Conservation (phyloP, 2,888 invertebrate genomes). For the Sinelater perroti region DNA sequence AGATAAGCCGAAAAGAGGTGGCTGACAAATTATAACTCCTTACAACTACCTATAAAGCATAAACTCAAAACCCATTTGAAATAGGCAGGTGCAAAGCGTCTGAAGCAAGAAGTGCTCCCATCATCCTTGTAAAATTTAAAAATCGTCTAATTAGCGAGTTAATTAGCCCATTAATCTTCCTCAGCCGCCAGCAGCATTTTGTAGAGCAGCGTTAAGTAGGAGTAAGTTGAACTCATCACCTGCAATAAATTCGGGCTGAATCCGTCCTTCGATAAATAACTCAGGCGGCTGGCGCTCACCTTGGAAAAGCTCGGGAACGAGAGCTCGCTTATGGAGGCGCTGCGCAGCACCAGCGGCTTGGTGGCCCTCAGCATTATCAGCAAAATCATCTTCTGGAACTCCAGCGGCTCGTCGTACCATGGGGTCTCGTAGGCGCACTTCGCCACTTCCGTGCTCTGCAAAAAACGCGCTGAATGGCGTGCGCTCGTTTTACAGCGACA, state of each 20-base stretch:
- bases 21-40: too few relatives aligned
- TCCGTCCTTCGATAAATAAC: not conserved
- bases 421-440: not conserved
- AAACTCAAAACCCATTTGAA: too few relatives aligned
- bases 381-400: slow-evolving; percentile 7
- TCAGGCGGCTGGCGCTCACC: not conserved
- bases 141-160: too few relatives aligned
- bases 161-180: slow-evolving; percentile 1
- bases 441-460: slow-evolving; percentile 2
- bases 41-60: too few relatives aligned
- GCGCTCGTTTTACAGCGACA: not conserved
- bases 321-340: not conserved
- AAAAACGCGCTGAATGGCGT: not conserved
- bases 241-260: not conserved
- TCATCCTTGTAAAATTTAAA: too few relatives aligned
- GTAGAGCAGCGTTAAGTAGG: not conserved
- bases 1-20: too few relatives aligned
- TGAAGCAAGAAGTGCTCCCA: too few relatives aligned
- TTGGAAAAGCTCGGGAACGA: slow-evolving; percentile 4
- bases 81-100: too few relatives aligned
- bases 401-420: slow-evolving; percentile 10
- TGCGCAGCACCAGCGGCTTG: not conserved
- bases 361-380: slow-evolving; percentile 1
- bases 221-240: slow-evolving; percentile 10
- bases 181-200: not conserved